Percentiles rank a stretch among this genome's conserved stretches.
These are phyloP conservation scores for Scalopus aquaticus DNA, from an alignment of 2,113 vertebrate species.

Conservation along the genomic window DNA sequence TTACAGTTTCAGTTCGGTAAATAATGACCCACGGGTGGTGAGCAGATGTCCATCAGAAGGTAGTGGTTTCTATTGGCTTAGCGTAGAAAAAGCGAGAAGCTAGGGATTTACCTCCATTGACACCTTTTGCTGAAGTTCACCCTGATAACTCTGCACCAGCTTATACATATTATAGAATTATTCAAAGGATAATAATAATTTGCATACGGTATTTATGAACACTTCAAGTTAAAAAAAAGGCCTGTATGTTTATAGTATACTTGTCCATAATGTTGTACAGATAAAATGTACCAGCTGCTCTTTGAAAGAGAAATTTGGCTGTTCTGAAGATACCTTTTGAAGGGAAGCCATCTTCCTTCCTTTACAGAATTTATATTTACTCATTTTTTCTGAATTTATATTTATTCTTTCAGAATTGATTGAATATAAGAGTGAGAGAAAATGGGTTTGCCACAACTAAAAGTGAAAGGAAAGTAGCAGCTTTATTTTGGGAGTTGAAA, in stretches of 20 bases:
- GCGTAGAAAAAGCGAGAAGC: neutral
- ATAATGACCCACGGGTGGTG: neutral
- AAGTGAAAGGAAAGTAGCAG: neutral
- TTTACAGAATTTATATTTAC: neutral
- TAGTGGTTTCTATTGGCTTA: neutral
- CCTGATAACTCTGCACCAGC: neutral
- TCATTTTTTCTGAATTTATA: neutral
- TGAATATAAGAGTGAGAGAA: neutral
- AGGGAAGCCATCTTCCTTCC: neutral
- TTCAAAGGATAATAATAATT: neutral
- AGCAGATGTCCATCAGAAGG: neutral
- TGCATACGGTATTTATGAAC: neutral
- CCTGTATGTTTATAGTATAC: neutral
- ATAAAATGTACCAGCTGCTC: neutral
- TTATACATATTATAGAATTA: neutral
- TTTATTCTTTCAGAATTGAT: slow-evolving; percentile 6
- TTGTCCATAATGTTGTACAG: neutral
- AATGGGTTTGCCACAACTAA: neutral
- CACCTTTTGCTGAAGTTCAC: neutral
- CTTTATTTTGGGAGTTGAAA: neutral
- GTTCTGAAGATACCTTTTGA: neutral
- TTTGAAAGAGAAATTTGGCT: neutral
- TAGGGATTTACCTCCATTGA: neutral
- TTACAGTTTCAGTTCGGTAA: too few relatives aligned
- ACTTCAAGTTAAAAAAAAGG: neutral